Conservation (phyloP, 2,888 invertebrate species). For the Agonum fuliginosum region DNA sequence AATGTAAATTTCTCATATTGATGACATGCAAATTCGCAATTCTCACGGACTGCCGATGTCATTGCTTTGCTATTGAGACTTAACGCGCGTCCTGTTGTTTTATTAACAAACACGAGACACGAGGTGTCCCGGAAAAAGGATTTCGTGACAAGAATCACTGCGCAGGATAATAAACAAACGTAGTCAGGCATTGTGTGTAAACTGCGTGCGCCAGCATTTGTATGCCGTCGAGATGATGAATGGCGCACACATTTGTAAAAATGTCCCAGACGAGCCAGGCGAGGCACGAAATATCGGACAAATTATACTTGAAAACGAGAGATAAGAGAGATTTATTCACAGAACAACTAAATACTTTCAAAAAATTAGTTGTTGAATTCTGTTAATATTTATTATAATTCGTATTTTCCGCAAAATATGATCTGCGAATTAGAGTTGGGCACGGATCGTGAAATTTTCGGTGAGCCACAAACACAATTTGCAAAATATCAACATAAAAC, state of each 20-base stretch:
- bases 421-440: too few relatives aligned
- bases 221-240: slow-evolving; percentile 27
- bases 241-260: slow-evolving; percentile 34
- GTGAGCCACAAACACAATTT: too few relatives aligned
- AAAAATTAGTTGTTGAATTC: too few relatives aligned
- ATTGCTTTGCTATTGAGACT: slow-evolving; percentile 32
- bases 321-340: too few relatives aligned
- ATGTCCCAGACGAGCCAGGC: slow-evolving; percentile 10
- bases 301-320: too few relatives aligned
- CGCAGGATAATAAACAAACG: slow-evolving; percentile 49
- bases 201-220: slow-evolving; percentile 30
- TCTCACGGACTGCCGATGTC: slow-evolving; percentile 4
- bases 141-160: slow-evolving; percentile 46
- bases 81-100: slow-evolving; percentile 31
- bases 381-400: too few relatives aligned
- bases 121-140: slow-evolving; percentile 55
- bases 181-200: slow-evolving; percentile 37
- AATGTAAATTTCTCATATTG: too few relatives aligned
- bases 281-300: slow-evolving; percentile 38
- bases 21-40: slow-evolving; percentile 32
- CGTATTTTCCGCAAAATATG: too few relatives aligned
- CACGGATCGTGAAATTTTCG: too few relatives aligned
- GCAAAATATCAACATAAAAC: too few relatives aligned
- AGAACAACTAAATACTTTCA: too few relatives aligned
- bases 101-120: slow-evolving; percentile 44